phyloP scores from a whole-genome alignment of 2,113 vertebrate species.

The Polypterus bichir region DNA sequence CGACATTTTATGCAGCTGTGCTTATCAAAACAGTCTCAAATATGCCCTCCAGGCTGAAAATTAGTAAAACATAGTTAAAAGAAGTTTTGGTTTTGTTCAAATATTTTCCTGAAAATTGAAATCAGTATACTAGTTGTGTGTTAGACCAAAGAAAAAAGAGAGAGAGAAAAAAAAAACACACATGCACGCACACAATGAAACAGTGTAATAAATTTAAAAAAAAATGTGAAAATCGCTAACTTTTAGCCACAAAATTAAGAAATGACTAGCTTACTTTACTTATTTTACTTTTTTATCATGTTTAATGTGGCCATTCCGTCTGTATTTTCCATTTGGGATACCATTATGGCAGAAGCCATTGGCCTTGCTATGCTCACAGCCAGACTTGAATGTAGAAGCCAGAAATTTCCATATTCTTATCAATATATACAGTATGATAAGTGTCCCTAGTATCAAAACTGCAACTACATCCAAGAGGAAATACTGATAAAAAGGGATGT shows the following conservation, averaged over 20 bases:
- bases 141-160: constrained; percentile 43
- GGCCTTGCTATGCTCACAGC: constrained; percentile 40
- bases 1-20: constrained; percentile 7
- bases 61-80: constrained; percentile 47
- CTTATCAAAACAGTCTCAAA: constrained; percentile 4
- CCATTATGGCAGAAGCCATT: constrained; percentile 90
- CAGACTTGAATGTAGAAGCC: constrained; percentile 33
- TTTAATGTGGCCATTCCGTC: constrained; percentile 78
- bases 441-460: constrained; percentile 47
- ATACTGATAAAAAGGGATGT: constrained; percentile 80
- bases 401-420: constrained; percentile 47
- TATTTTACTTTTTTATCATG: constrained; percentile 90
- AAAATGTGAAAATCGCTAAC: constrained; percentile 13
- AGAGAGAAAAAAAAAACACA: constrained; percentile 1
- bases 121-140: constrained; percentile 33
- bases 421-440: constrained; percentile 44
- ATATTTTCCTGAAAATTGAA: constrained; percentile 2
- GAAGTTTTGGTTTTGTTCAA: constrained; percentile 32
- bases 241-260: neutral
- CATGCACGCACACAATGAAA: constrained; percentile 34
- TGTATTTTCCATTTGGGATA: constrained; percentile 79
- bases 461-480: constrained; percentile 77
- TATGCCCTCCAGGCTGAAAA: constrained; percentile 16
- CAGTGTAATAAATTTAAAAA: constrained; percentile 24
- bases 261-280: constrained; percentile 22